These are phyloP conservation scores for Aythya baeri DNA, from an alignment of 2,113 vertebrate genomes.

Conservation along the genomic window DNA sequence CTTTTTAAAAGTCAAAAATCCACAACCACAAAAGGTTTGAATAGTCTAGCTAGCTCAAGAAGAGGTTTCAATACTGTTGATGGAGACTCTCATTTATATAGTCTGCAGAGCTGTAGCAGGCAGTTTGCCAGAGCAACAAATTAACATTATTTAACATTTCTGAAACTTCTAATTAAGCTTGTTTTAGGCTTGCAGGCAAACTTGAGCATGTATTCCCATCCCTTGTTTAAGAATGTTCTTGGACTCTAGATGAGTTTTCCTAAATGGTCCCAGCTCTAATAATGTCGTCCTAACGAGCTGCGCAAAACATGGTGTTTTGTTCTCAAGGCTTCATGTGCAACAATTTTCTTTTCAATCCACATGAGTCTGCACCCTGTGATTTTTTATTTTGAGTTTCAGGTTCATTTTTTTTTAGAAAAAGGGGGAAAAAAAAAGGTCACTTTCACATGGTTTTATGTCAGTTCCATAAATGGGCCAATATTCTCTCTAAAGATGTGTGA, in stretches of 20 bases:
- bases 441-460: not conserved
- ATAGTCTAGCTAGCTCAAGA: not conserved
- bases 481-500: slow-evolving; percentile 52
- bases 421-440: not conserved
- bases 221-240: slow-evolving; percentile 36
- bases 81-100: not conserved
- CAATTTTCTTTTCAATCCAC: slow-evolving; percentile 4
- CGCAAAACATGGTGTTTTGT: slow-evolving; percentile 39
- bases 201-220: slow-evolving; percentile 23
- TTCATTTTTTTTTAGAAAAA: not conserved
- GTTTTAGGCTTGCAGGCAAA: slow-evolving; percentile 49
- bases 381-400: slow-evolving; percentile 53
- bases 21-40: not conserved
- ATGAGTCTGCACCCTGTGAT: slow-evolving; percentile 24
- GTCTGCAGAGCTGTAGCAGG: slow-evolving; percentile 3
- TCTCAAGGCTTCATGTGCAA: not conserved
- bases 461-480: not conserved
- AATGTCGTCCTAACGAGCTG: slow-evolving; percentile 61
- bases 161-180: slow-evolving; percentile 70
- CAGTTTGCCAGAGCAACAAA: slow-evolving; percentile 42
- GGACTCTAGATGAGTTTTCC: slow-evolving; percentile 46
- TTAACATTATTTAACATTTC: slow-evolving; percentile 66
- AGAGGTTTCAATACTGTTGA: not conserved
- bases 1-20: slow-evolving; percentile 23
- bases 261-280: slow-evolving; percentile 57